A percentile compares a stretch with the other conserved stretches of the same genome.
Conservation (phyloP, 2,888 invertebrate genomes). For the Rhagophthalmus giganteus region DNA sequence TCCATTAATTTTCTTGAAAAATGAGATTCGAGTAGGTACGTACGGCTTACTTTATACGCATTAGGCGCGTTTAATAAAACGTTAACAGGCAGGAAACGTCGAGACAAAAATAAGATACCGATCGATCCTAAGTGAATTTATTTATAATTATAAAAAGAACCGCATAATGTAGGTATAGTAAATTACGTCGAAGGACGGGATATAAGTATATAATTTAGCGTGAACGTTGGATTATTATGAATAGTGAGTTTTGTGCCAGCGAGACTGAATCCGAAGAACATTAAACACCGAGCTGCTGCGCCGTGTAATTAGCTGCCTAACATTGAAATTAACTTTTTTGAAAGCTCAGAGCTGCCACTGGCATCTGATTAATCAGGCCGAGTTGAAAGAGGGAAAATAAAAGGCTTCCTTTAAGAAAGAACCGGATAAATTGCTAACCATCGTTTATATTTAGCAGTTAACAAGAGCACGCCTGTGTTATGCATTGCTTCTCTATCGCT, state of each 20-base stretch:
- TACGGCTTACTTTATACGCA: no score
- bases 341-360: conserved; percentile 33
- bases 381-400: conserved; percentile 32
- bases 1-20: no score
- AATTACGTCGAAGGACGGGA: neutral
- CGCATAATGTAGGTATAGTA: neutral
- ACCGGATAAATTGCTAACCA: conserved; percentile 32
- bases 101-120: neutral
- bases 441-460: conserved; percentile 31
- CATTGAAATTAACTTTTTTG: conserved; percentile 37
- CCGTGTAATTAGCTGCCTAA: conserved; percentile 39
- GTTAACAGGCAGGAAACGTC: neutral
- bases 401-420: conserved; percentile 32
- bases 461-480: conserved; percentile 25
- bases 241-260: conserved; percentile 17
- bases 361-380: conserved; percentile 36
- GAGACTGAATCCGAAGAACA: conserved; percentile 26
- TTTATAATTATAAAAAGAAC: neutral
- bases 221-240: conserved; percentile 11
- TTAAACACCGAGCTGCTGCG: conserved; percentile 29
- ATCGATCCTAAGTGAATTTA: neutral
- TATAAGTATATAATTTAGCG: neutral
- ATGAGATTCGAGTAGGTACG: no score
- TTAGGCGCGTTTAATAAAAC: no score
- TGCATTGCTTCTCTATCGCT: conserved; percentile 6